Evolutionary conservation across 30 jellyfish, hydroid and myxozoan species (phyloP).

Genomic region (Clytia hemisphaerica): DNA sequence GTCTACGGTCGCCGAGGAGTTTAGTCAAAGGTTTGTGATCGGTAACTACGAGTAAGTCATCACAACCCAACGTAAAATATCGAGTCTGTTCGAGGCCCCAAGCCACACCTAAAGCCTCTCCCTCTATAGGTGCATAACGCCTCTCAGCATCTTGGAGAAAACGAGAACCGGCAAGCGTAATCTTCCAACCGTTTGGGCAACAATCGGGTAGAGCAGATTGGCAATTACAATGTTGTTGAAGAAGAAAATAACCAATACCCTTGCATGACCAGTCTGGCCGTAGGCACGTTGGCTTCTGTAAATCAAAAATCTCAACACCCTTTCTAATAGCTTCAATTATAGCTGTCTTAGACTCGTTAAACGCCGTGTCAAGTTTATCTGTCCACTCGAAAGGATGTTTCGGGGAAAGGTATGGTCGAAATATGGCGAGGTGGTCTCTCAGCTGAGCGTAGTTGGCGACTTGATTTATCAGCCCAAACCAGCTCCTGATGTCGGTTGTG

Average conservation of each 20-base stretch:
- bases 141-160: background rate
- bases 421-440: too few relatives aligned
- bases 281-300: background rate
- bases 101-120: constrained; percentile 11
- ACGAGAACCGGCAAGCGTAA: too few relatives aligned
- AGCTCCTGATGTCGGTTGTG: constrained; percentile 22
- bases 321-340: background rate
- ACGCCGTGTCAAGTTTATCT: too few relatives aligned
- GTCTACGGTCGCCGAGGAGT: constrained; percentile 3
- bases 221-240: background rate
- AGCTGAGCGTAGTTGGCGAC: constrained; percentile 32
- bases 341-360: too few relatives aligned
- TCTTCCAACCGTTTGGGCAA: background rate
- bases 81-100: constrained; percentile 31
- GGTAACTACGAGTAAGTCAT: background rate
- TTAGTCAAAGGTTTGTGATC: constrained; percentile 14
- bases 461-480: too few relatives aligned
- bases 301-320: too few relatives aligned
- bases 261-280: background rate
- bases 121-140: constrained; percentile 20
- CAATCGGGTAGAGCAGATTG: background rate
- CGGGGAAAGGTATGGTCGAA: background rate
- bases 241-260: background rate
- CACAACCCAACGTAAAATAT: constrained; percentile 1
- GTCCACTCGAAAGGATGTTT: too few relatives aligned